Conservation (phyloP, 2,113 vertebrate genomes). For the Equus quagga region DNA sequence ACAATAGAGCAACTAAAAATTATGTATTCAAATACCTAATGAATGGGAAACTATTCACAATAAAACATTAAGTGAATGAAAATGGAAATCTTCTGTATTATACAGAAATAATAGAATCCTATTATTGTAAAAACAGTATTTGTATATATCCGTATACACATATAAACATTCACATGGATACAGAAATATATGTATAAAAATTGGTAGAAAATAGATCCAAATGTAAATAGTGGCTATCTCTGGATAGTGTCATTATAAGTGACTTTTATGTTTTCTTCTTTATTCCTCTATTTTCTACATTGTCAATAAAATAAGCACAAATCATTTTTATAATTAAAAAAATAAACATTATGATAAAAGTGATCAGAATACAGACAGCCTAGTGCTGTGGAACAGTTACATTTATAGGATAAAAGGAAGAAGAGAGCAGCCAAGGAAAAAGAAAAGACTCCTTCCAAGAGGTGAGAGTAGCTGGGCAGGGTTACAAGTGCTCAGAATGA, state of each 20-base stretch:
- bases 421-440: background rate
- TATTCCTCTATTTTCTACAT: background rate
- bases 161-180: background rate
- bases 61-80: conserved; percentile 38
- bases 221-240: background rate
- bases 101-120: conserved; percentile 14
- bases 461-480: background rate
- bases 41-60: background rate
- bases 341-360: background rate
- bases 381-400: background rate
- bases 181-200: background rate
- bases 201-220: background rate
- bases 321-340: conserved; percentile 29
- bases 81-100: background rate
- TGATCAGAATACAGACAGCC: background rate
- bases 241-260: background rate
- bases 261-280: background rate
- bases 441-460: background rate
- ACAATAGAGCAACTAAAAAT: conserved; percentile 53
- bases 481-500: background rate
- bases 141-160: background rate
- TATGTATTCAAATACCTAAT: background rate
- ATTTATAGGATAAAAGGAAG: background rate
- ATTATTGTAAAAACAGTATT: background rate
- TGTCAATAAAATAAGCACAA: background rate